Conservation (phyloP, 1,140 invertebrate genomes). For the Stenopsyche tienmushanensis region DNA sequence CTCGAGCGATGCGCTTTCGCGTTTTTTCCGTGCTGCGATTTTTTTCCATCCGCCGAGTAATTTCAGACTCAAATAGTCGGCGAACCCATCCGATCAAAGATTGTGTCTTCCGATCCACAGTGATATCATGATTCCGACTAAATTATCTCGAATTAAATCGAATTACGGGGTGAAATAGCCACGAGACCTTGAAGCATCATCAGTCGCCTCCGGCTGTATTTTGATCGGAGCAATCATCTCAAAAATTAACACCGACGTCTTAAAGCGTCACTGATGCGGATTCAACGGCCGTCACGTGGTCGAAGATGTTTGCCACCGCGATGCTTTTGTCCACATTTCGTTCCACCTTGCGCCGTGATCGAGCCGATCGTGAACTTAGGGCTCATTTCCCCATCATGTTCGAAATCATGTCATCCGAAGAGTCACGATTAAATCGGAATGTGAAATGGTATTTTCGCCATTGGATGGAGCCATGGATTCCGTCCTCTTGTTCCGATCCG, state of each 20-base stretch:
- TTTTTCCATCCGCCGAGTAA: background rate
- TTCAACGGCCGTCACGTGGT: background rate
- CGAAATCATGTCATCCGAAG: slow-evolving; percentile 26
- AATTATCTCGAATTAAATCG: background rate
- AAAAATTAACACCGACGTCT: background rate
- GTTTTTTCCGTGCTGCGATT: too few species aligned
- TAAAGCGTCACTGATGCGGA: background rate
- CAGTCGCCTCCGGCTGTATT: background rate
- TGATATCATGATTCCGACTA: background rate
- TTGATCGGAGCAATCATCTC: background rate
- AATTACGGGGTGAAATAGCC: background rate
- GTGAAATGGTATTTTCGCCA: slow-evolving; percentile 28
- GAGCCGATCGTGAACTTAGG: background rate
- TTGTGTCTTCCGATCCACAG: background rate
- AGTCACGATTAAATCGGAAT: slow-evolving; percentile 35
- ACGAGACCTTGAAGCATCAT: background rate
- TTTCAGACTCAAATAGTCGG: too few species aligned
- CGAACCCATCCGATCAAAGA: background rate
- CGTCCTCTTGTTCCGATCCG: background rate
- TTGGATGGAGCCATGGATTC: slow-evolving; percentile 25
- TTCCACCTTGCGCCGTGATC: background rate
- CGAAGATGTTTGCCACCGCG: too few species aligned
- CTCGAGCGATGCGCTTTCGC: too few species aligned
- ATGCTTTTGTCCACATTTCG: background rate
- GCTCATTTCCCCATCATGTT: background rate